These are phyloP conservation scores for Cebidichthys violaceus DNA, from an alignment of 2,113 vertebrate genomes.

Conservation along the genomic window DNA sequence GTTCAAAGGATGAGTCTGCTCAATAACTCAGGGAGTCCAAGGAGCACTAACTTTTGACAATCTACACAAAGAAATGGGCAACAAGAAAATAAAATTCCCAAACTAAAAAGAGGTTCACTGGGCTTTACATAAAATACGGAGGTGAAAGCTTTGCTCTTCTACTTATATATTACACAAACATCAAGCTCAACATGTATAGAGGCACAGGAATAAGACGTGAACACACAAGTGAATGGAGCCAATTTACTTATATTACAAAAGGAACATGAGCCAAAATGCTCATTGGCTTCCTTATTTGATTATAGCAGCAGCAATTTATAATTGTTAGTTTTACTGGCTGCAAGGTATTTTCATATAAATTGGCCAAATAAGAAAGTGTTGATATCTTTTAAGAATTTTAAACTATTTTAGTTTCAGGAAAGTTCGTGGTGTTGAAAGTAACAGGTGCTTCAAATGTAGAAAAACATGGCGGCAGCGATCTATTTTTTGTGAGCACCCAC, in stretches of 20 bases:
- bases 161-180: conserved; percentile 7
- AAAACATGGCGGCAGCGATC: neutral
- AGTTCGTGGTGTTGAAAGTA: neutral
- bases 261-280: neutral
- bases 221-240: neutral
- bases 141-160: neutral
- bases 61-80: neutral
- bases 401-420: neutral
- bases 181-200: neutral
- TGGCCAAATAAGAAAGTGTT: neutral
- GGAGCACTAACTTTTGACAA: neutral
- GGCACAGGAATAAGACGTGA: neutral
- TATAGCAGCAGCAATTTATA: neutral
- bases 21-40: neutral
- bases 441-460: conserved; percentile 15
- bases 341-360: neutral
- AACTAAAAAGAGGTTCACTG: neutral
- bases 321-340: neutral
- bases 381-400: neutral
- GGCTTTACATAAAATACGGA: neutral
- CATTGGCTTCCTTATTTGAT: neutral
- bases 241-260: neutral
- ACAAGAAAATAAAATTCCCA: neutral
- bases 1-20: neutral
- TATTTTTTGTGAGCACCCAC: neutral